Evolutionary conservation across 2,888 invertebrate genomes (phyloP).

Genomic region (Brachypalpus laphriformis): DNA sequence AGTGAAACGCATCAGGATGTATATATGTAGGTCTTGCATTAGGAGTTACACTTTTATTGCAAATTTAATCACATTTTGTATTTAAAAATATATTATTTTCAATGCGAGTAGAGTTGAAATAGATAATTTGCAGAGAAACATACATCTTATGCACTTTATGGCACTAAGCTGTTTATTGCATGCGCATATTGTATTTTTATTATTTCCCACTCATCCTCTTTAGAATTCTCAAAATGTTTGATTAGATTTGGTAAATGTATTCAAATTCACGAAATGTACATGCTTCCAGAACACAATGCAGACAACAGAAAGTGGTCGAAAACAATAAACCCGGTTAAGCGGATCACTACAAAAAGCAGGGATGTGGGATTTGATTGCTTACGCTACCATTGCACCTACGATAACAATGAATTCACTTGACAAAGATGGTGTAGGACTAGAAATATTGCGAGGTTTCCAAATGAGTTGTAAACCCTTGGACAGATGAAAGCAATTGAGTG

Average conservation of each 20-base stretch:
- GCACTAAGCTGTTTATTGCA: conserved; percentile 67
- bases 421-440: not conserved
- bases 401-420: conserved; percentile 46
- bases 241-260: conserved; percentile 51
- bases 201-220: not conserved
- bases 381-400: conserved; percentile 19
- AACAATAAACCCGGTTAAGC: conserved; percentile 58
- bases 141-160: conserved; percentile 33
- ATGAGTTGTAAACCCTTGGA: conserved; percentile 45
- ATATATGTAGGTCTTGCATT: not conserved
- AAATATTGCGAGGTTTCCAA: conserved; percentile 5
- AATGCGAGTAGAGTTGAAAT: conserved; percentile 18
- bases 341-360: conserved; percentile 36
- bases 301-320: conserved; percentile 23
- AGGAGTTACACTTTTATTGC: not conserved
- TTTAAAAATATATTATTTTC: not conserved
- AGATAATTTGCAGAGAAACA: conserved; percentile 6
- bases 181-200: conserved; percentile 34
- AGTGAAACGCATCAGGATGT: not conserved
- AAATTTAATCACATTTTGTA: not conserved
- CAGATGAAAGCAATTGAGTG: conserved; percentile 62
- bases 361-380: conserved; percentile 38
- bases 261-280: conserved; percentile 55
- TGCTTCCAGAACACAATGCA: conserved; percentile 3
- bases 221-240: conserved; percentile 23